phyloP scores from a whole-genome alignment of 2,888 invertebrate genomes.

The Incurvaria masculella region DNA sequence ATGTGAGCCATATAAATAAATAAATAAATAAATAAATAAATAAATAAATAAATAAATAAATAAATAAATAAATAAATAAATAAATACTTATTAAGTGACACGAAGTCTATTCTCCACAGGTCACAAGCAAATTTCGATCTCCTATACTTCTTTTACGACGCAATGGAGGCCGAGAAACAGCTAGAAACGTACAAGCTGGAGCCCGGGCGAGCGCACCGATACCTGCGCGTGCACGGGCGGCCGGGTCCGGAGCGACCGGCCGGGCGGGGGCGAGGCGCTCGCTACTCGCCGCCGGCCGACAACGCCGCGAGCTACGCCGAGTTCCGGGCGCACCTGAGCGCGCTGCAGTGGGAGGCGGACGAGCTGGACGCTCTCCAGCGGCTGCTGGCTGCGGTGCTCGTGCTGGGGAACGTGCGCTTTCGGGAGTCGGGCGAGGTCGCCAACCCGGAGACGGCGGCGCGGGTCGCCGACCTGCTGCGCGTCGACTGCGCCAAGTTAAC shows the following conservation, averaged over 20 bases:
- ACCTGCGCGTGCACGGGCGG: slow-evolving; percentile 63
- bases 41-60: too few species aligned
- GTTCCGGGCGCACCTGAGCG: slow-evolving; percentile 59
- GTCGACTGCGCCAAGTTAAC: slow-evolving; percentile 78
- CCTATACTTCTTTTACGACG: slow-evolving; percentile 88
- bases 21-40: too few species aligned
- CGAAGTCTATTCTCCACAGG: slow-evolving; percentile 60
- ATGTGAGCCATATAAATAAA: too few species aligned
- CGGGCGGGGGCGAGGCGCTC: slow-evolving; percentile 57
- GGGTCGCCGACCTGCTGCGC: slow-evolving; percentile 70
- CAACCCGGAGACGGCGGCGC: slow-evolving; percentile 66
- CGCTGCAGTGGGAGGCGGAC: slow-evolving; percentile 69
- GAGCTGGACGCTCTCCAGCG: slow-evolving; percentile 69
- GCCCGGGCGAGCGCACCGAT: slow-evolving; percentile 67
- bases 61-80: too few species aligned
- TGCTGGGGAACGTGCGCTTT: slow-evolving; percentile 78
- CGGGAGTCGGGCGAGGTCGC: slow-evolving; percentile 61
- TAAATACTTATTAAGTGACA: too few species aligned
- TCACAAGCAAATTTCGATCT: slow-evolving; percentile 86
- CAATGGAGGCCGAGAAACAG: slow-evolving; percentile 65
- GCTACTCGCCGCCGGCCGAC: slow-evolving; percentile 60
- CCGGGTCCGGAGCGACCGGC: slow-evolving; percentile 21
- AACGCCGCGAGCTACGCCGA: slow-evolving; percentile 64
- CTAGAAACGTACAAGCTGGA: slow-evolving; percentile 67
- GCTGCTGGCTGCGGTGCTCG: slow-evolving; percentile 69